Conservation (phyloP, 2,113 vertebrate species). For the Dolichallabes microphthalmus region DNA sequence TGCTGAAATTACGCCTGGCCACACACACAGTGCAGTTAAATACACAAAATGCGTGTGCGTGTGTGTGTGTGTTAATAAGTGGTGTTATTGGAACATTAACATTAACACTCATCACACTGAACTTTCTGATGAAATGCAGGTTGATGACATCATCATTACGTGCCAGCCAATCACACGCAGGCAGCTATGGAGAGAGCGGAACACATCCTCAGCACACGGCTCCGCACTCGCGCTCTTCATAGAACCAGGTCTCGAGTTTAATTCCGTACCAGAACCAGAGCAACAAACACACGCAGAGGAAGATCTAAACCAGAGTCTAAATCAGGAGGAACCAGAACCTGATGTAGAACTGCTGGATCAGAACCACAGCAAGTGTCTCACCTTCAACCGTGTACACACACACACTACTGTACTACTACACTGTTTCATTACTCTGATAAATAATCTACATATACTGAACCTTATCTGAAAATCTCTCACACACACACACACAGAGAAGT, state of each 20-base stretch:
- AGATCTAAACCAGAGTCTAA: not conserved
- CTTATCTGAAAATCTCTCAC: not conserved
- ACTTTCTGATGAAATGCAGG: not conserved
- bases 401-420: not conserved
- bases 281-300: not conserved
- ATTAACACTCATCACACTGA: not conserved
- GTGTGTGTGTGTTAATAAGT: not conserved
- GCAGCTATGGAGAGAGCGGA: not conserved
- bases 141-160: not conserved
- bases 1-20: not conserved
- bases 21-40: too few species aligned
- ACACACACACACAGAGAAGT: constrained; percentile 10
- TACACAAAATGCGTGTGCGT: not conserved
- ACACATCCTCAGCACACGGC: not conserved
- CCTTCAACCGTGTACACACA: not conserved
- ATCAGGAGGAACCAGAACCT: not conserved
- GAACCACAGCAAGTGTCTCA: not conserved
- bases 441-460: not conserved
- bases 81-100: not conserved
- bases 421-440: not conserved
- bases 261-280: not conserved
- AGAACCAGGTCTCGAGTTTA: not conserved
- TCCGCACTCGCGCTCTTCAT: not conserved
- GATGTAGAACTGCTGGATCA: not conserved
- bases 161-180: not conserved